Percentiles rank a stretch among this genome's conserved stretches.
These are phyloP conservation scores for Aethes cnicana DNA, from an alignment of 2,888 invertebrate species.

Conservation along the genomic window DNA sequence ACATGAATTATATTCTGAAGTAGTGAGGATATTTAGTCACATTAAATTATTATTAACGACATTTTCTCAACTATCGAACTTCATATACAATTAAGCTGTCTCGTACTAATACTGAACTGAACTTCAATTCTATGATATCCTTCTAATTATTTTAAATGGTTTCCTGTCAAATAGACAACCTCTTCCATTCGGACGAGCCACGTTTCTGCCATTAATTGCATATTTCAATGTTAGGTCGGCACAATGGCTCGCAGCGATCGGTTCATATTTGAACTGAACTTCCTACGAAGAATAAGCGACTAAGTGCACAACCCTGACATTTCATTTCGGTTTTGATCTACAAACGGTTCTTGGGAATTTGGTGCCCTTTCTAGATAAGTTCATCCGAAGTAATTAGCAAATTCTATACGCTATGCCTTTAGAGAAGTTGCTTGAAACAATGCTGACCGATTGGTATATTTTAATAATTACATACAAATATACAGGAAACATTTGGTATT, in stretches of 20 bases:
- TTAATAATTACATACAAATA: too few species aligned
- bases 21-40: too few species aligned
- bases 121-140: too few species aligned
- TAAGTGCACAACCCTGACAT: conserved; percentile 59
- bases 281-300: conserved; percentile 47
- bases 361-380: conserved; percentile 50
- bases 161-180: conserved; percentile 9
- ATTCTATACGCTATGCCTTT: neutral
- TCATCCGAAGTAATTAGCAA: conserved; percentile 5
- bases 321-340: conserved; percentile 48
- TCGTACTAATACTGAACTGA: too few species aligned
- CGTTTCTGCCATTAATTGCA: conserved; percentile 43
- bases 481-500: too few species aligned
- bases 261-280: conserved; percentile 43
- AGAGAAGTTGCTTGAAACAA: neutral
- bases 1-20: too few species aligned
- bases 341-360: conserved; percentile 49
- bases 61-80: too few species aligned
- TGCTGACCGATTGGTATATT: too few species aligned
- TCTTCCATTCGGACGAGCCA: conserved; percentile 44
- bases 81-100: too few species aligned
- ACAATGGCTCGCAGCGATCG: conserved; percentile 41
- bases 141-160: conserved; percentile 13
- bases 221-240: conserved; percentile 51
- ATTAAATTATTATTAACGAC: too few species aligned